phyloP scores from a whole-genome alignment of 1,140 invertebrate genomes.

The Campodea augens region DNA sequence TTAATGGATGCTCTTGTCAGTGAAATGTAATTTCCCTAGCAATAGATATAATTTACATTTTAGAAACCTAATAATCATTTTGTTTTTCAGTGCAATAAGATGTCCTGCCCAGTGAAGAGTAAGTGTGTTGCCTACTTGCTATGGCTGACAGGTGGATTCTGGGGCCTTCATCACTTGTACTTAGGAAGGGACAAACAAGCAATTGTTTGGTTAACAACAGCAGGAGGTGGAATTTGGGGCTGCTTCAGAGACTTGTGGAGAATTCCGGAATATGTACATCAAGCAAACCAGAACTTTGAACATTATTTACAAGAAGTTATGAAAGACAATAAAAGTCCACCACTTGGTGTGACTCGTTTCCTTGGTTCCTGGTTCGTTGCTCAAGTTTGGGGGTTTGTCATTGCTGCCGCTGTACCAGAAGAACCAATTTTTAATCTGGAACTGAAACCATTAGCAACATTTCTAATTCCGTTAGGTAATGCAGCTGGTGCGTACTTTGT shows the following conservation, averaged over 20 bases:
- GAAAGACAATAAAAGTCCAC: neutral
- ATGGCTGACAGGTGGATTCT: slow-evolving; percentile 69
- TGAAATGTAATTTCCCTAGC: too few relatives aligned
- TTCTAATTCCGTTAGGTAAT: neutral
- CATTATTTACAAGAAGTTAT: neutral
- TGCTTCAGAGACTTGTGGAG: slow-evolving; percentile 70
- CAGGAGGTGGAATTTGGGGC: slow-evolving; percentile 72
- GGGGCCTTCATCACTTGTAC: slow-evolving; percentile 82
- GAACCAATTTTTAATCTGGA: neutral
- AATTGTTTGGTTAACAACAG: slow-evolving; percentile 65
- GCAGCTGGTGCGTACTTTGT: neutral
- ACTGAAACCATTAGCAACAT: neutral
- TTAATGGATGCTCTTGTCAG: too few relatives aligned
- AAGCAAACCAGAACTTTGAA: slow-evolving; percentile 39
- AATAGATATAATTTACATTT: too few relatives aligned
- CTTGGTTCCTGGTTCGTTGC: neutral
- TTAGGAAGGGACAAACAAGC: slow-evolving; percentile 72
- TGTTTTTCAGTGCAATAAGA: too few relatives aligned
- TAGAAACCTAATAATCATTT: too few relatives aligned
- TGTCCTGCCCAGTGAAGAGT: slow-evolving; percentile 35
- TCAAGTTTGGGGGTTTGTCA: neutral
- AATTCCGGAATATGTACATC: slow-evolving; percentile 68
- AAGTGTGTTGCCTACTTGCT: slow-evolving; percentile 52
- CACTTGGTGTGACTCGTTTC: neutral
- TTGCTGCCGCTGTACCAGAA: neutral